Conservation (phyloP, 2,797 vertebrate genomes). For the Gymnopithys bicolor region DNA sequence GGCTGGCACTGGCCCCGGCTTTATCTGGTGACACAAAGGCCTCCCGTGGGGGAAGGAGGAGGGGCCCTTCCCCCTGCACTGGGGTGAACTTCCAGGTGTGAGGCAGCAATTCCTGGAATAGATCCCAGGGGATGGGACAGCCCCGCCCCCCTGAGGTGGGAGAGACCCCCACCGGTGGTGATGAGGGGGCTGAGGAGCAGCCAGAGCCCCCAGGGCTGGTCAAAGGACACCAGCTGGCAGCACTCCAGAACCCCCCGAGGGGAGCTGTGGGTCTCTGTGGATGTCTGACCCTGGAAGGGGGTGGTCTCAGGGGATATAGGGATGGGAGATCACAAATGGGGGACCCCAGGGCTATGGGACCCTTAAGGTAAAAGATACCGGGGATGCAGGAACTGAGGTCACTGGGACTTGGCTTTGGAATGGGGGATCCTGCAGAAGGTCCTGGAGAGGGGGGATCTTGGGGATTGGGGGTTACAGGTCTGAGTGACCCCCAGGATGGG, state of each 20-base stretch:
- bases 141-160: neutral
- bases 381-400: neutral
- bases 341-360: neutral
- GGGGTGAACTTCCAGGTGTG: neutral
- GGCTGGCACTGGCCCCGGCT: neutral
- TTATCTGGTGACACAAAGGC: neutral
- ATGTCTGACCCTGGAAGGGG: neutral
- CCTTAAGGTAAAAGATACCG: too few species aligned
- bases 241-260: neutral
- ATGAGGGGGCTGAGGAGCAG: neutral
- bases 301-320: neutral
- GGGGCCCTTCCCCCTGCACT: neutral
- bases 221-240: too few species aligned
- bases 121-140: neutral
- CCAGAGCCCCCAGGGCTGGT: rapidly evolving
- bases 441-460: neutral
- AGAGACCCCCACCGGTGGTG: neutral
- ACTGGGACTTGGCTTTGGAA: neutral
- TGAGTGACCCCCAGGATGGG: rapidly evolving
- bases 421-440: neutral
- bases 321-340: neutral
- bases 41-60: neutral
- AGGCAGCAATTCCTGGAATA: neutral
- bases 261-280: neutral
- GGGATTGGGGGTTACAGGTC: neutral